A percentile compares a stretch with the other conserved stretches of the same genome.
phyloP scores from a whole-genome alignment of 2,797 vertebrate species.

The Iguana delicatissima region DNA sequence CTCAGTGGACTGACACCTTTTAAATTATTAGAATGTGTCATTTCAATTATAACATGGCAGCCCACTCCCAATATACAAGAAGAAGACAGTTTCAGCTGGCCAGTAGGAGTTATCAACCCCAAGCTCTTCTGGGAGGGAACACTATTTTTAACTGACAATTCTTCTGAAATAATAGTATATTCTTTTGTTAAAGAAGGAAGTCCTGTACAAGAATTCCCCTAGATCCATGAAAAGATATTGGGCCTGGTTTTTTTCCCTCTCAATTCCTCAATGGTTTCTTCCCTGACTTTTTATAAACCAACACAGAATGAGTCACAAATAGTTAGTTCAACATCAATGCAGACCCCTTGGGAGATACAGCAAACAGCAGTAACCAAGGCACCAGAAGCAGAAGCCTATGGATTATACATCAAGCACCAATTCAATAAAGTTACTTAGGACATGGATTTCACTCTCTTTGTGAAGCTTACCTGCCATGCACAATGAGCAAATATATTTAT shows the following conservation, averaged over 20 bases:
- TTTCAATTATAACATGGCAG: neutral
- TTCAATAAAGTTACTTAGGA: conserved; percentile 10
- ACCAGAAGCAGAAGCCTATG: neutral
- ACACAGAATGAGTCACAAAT: neutral
- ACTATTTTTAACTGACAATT: neutral
- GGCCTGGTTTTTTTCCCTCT: neutral
- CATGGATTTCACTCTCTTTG: conserved; percentile 19
- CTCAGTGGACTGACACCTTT: neutral
- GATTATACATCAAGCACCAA: conserved; percentile 4
- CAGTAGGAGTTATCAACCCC: neutral
- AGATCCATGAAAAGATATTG: neutral
- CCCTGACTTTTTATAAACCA: neutral
- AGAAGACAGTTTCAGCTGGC: neutral
- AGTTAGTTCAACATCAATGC: neutral
- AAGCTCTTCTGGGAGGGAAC: neutral
- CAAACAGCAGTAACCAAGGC: neutral
- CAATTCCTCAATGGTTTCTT: neutral
- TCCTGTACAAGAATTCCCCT: neutral
- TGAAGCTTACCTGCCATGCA: neutral
- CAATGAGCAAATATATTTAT: conserved; percentile 12
- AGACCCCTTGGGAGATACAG: neutral
- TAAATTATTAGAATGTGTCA: neutral
- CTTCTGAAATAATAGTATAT: neutral
- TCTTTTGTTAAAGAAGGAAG: neutral
- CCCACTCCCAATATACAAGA: neutral